Percentiles rank a stretch among this genome's conserved stretches.
Conservation (phyloP, 1,140 invertebrate genomes). For the Drosophila elegans region DNA sequence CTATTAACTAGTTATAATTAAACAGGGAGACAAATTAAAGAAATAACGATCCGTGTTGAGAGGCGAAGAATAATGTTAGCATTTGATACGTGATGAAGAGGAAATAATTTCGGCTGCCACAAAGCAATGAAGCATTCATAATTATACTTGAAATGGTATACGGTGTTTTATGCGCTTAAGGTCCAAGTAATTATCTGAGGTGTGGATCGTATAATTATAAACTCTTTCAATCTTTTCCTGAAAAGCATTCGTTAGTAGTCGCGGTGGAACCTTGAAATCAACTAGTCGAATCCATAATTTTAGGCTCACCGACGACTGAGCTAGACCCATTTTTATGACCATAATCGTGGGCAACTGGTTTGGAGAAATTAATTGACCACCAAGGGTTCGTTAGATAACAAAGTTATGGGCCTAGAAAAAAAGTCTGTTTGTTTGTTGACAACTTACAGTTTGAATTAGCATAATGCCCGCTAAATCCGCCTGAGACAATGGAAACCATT, state of each 20-base stretch:
- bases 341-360: constrained; percentile 47
- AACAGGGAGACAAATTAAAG: constrained; percentile 10
- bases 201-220: constrained; percentile 39
- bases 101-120: constrained; percentile 31
- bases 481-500: constrained; percentile 13
- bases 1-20: constrained; percentile 49
- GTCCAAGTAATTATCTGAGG: constrained; percentile 33
- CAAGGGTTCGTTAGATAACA: constrained; percentile 40
- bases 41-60: background rate
- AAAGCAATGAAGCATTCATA: constrained; percentile 32
- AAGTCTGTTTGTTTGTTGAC: constrained; percentile 16
- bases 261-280: constrained; percentile 23
- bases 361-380: constrained; percentile 30
- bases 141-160: constrained; percentile 15
- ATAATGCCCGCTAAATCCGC: constrained; percentile 12
- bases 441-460: constrained; percentile 20
- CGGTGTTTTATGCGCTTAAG: constrained; percentile 5
- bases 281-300: constrained; percentile 16
- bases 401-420: constrained; percentile 17
- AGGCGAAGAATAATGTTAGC: constrained; percentile 9
- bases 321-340: constrained; percentile 46
- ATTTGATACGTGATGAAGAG: constrained; percentile 16
- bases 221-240: background rate
- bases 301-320: constrained; percentile 24
- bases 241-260: constrained; percentile 7